Evolutionary conservation across 1,140 invertebrate genomes (phyloP).

Genomic region (Drosophila ficusphila): DNA sequence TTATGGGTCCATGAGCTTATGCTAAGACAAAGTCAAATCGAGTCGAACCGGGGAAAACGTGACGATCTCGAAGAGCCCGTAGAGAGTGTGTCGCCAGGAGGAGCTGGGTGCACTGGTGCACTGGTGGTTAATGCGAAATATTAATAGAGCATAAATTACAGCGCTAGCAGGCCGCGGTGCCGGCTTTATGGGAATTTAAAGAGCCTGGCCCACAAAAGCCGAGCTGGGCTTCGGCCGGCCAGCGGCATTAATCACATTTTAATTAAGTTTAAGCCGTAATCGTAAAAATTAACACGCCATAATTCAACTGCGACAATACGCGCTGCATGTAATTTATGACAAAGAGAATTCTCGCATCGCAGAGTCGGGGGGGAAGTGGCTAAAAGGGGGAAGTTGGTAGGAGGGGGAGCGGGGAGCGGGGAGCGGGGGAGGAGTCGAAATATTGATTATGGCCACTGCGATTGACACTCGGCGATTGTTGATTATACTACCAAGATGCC

Average conservation of each 20-base stretch:
- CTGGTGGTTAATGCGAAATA: constrained; percentile 76
- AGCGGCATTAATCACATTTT: constrained; percentile 79
- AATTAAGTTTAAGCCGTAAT: constrained; percentile 82
- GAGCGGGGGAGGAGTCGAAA: constrained; percentile 42
- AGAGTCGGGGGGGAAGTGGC: no score
- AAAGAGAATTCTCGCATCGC: constrained; percentile 15
- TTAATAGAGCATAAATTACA: constrained; percentile 81
- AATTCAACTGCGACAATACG: constrained; percentile 79
- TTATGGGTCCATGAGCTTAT: constrained; percentile 10
- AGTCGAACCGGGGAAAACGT: constrained; percentile 22
- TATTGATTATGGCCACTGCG: constrained; percentile 72
- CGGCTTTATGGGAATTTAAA: constrained; percentile 76
- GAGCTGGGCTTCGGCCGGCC: constrained; percentile 30
- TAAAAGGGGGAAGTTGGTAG: constrained; percentile 5
- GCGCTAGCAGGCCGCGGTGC: constrained; percentile 18
- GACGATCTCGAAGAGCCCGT: constrained; percentile 20
- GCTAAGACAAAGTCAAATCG: constrained; percentile 40
- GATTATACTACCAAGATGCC: constrained; percentile 57
- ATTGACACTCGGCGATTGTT: constrained; percentile 54
- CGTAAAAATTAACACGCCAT: constrained; percentile 82
- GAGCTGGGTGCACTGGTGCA: no score
- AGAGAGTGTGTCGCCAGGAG: constrained; percentile 7
- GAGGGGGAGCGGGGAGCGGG: not conserved
- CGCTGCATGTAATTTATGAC: constrained; percentile 80
- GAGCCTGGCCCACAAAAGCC: constrained; percentile 61